These are phyloP conservation scores for Acanthornis magna DNA, from an alignment of 2,797 vertebrate species.

Conservation along the genomic window DNA sequence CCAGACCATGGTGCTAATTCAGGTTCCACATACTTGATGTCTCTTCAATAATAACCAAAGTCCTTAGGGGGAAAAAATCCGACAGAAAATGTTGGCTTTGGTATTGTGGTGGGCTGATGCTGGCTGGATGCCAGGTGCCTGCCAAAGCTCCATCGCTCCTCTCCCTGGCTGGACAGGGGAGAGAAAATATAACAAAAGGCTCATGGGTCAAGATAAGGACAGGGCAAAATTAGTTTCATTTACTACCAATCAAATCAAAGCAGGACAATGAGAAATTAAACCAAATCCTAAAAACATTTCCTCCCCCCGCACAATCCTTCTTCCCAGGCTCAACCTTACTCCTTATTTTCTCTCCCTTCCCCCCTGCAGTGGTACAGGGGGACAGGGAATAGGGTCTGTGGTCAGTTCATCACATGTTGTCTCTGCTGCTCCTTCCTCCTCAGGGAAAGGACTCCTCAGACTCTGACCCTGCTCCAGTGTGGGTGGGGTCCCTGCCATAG, in stretches of 20 bases:
- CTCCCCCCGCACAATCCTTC: background rate
- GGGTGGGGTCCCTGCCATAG: background rate
- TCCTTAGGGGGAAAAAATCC: background rate
- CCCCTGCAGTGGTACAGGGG: rapidly evolving
- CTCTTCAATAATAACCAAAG: background rate
- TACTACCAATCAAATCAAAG: background rate
- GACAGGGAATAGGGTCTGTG: background rate
- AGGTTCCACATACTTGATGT: background rate
- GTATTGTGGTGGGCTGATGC: background rate
- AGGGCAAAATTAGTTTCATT: background rate
- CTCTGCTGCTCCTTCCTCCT: background rate
- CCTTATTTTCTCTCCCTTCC: background rate
- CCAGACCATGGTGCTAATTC: background rate
- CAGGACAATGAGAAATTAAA: background rate
- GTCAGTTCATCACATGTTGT: background rate
- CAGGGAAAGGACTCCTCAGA: background rate
- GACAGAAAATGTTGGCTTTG: background rate
- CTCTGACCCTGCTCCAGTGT: background rate
- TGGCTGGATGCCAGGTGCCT: background rate
- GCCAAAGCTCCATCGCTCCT: background rate
- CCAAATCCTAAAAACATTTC: background rate
- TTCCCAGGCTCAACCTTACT: background rate
- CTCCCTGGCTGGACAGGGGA: background rate
- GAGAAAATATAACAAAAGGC: background rate
- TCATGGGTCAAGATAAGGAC: background rate